Percentiles rank a stretch among this genome's conserved stretches.
phyloP scores from a whole-genome alignment of 2,888 invertebrate genomes.

The Drosophila planitibia region DNA sequence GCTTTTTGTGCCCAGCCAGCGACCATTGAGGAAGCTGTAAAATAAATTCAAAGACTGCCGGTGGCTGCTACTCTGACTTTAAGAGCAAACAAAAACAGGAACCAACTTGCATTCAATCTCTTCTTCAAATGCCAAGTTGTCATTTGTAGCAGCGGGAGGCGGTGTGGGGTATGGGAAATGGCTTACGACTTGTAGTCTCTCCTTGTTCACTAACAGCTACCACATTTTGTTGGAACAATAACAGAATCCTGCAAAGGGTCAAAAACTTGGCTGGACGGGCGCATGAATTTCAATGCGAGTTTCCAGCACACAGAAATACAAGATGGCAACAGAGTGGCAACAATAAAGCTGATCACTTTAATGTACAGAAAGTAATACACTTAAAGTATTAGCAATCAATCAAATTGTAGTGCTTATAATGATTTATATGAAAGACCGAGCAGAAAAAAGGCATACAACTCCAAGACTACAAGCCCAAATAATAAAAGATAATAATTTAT shows the following conservation, averaged over 20 bases:
- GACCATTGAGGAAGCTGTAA: slow-evolving; percentile 70
- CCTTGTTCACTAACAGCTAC: slow-evolving; percentile 13
- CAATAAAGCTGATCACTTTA: not conserved
- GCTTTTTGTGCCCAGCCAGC: slow-evolving; percentile 35
- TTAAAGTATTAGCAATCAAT: not conserved
- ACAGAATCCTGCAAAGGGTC: slow-evolving; percentile 23
- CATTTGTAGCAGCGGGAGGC: slow-evolving; percentile 23
- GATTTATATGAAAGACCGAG: not conserved
- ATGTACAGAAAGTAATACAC: not conserved
- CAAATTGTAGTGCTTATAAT: not conserved
- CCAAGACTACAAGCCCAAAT: not conserved
- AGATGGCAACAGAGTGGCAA: not conserved
- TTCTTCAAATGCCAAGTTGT: slow-evolving; percentile 40
- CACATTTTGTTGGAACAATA: slow-evolving; percentile 37
- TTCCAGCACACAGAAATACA: not conserved
- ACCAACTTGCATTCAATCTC: slow-evolving; percentile 44
- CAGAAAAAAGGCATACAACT: not conserved
- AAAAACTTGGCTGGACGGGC: slow-evolving; percentile 13
- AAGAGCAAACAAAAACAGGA: slow-evolving; percentile 44
- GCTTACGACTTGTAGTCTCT: not conserved
- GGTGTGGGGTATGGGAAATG: not conserved
- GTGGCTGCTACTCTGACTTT: slow-evolving; percentile 24
- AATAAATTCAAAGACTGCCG: slow-evolving; percentile 67
- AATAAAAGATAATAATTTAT: not conserved
- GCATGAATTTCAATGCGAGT: slow-evolving; percentile 15